These are phyloP conservation scores for Acanthopagrus latus DNA, from an alignment of 2,797 vertebrate species.

Conservation along the genomic window DNA sequence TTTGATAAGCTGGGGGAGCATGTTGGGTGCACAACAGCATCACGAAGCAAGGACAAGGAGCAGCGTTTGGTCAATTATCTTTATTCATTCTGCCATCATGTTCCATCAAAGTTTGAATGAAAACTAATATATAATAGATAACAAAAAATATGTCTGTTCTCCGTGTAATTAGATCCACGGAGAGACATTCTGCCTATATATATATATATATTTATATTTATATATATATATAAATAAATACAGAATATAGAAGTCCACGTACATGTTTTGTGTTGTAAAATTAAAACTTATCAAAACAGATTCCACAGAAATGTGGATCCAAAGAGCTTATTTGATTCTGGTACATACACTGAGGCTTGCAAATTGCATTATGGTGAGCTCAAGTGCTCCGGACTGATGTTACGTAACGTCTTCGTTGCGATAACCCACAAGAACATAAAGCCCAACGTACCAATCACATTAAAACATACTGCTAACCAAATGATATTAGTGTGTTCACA, in stretches of 20 bases:
- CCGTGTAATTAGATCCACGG: slow-evolving; percentile 58
- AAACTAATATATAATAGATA: slow-evolving; percentile 53
- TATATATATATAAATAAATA: slow-evolving; percentile 76
- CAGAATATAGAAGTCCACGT: slow-evolving; percentile 65
- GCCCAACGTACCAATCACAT: slow-evolving; percentile 37
- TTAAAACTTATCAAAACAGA: slow-evolving; percentile 60
- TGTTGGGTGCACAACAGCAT: slow-evolving; percentile 5
- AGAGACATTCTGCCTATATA: slow-evolving; percentile 28
- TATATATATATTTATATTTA: not conserved
- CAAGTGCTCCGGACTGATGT: slow-evolving; percentile 56
- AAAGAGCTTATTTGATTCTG: slow-evolving; percentile 81
- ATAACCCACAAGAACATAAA: slow-evolving; percentile 49
- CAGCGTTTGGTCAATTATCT: slow-evolving; percentile 58
- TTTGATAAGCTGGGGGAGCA: slow-evolving; percentile 40
- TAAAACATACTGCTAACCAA: slow-evolving; percentile 52
- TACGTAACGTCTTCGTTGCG: slow-evolving; percentile 42
- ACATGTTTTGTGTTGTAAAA: slow-evolving; percentile 64
- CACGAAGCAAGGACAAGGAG: slow-evolving; percentile 14
- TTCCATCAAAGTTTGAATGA: slow-evolving; percentile 37
- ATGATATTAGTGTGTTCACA: slow-evolving; percentile 51
- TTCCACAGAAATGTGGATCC: slow-evolving; percentile 65
- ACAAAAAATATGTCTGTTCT: slow-evolving; percentile 51
- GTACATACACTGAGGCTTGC: slow-evolving; percentile 69
- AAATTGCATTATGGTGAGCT: slow-evolving; percentile 51
- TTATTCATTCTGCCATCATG: slow-evolving; percentile 66